Percentiles rank a stretch among this genome's conserved stretches.
Conservation (phyloP, 2,113 vertebrate genomes). For the Pleuronectes platessa region DNA sequence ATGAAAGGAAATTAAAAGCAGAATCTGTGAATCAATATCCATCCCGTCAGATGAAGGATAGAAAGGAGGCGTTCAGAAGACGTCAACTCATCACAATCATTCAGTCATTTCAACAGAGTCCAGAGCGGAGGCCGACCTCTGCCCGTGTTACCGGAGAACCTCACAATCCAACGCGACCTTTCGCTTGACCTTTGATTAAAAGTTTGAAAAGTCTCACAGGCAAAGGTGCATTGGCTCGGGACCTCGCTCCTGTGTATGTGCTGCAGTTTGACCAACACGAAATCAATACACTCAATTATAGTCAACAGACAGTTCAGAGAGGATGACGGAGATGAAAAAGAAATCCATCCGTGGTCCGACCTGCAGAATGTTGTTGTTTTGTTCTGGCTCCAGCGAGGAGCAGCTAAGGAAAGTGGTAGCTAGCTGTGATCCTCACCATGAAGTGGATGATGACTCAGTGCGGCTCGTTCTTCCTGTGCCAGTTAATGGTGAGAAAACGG, state of each 20-base stretch:
- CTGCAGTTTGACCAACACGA: neutral
- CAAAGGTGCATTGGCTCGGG: neutral
- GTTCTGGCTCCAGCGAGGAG: neutral
- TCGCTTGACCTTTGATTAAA: slow-evolving; percentile 48
- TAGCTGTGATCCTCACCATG: slow-evolving; percentile 23
- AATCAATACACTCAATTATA: neutral
- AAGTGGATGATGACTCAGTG: slow-evolving; percentile 29
- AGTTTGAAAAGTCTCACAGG: slow-evolving; percentile 32
- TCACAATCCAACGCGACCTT: slow-evolving; percentile 32
- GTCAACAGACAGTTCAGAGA: slow-evolving; percentile 4
- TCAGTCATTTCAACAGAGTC: slow-evolving; percentile 41
- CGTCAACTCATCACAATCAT: slow-evolving; percentile 28
- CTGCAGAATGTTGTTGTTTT: slow-evolving; percentile 10
- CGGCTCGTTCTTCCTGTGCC: slow-evolving; percentile 10
- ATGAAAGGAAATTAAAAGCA: slow-evolving; percentile 22
- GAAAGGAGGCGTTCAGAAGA: slow-evolving; percentile 34
- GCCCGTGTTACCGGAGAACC: slow-evolving; percentile 21
- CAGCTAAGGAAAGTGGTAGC: neutral
- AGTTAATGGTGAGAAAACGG: slow-evolving; percentile 49
- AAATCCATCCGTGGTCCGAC: neutral
- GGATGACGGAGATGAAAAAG: neutral
- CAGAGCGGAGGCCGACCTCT: slow-evolving; percentile 24
- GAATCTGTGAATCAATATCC: slow-evolving; percentile 25
- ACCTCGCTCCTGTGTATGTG: neutral
- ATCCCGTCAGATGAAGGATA: slow-evolving; percentile 18